These are phyloP conservation scores for Eubasilissa splendida DNA, from an alignment of 2,888 invertebrate genomes.

Conservation along the genomic window DNA sequence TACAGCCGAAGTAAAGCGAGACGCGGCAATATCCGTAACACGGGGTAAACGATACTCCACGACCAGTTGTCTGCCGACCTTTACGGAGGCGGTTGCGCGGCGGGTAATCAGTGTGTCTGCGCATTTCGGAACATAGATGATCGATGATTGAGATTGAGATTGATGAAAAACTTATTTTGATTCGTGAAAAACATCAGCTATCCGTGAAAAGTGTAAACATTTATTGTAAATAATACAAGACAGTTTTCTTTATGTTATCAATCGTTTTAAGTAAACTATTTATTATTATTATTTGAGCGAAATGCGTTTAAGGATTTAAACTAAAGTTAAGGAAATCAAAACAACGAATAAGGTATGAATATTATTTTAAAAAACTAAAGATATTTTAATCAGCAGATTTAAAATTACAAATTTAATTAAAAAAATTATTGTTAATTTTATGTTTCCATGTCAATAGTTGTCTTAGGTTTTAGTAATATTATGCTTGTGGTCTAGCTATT, in stretches of 20 bases:
- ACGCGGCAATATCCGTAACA: constrained; percentile 18
- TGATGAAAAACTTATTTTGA: background rate
- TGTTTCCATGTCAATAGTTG: too few relatives aligned
- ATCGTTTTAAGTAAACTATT: background rate
- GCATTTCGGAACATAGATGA: background rate
- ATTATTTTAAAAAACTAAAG: background rate
- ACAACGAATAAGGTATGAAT: constrained; percentile 3
- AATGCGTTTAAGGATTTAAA: background rate
- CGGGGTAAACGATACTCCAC: constrained; percentile 15
- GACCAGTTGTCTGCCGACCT: background rate
- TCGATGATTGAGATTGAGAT: background rate
- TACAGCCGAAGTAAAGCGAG: background rate
- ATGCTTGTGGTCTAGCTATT: too few relatives aligned
- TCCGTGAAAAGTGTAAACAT: background rate
- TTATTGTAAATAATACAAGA: too few relatives aligned
- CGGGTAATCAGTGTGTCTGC: background rate
- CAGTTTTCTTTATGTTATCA: background rate
- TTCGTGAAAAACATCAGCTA: background rate
- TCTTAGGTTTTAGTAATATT: too few relatives aligned
- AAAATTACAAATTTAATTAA: too few relatives aligned
- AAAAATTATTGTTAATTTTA: too few relatives aligned
- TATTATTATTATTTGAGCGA: background rate
- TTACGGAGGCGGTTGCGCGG: background rate
- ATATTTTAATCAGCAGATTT: too few relatives aligned
- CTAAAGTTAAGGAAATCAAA: background rate